Evolutionary conservation across 2,113 vertebrate genomes (phyloP).

Genomic region (Chunga burmeisteri): DNA sequence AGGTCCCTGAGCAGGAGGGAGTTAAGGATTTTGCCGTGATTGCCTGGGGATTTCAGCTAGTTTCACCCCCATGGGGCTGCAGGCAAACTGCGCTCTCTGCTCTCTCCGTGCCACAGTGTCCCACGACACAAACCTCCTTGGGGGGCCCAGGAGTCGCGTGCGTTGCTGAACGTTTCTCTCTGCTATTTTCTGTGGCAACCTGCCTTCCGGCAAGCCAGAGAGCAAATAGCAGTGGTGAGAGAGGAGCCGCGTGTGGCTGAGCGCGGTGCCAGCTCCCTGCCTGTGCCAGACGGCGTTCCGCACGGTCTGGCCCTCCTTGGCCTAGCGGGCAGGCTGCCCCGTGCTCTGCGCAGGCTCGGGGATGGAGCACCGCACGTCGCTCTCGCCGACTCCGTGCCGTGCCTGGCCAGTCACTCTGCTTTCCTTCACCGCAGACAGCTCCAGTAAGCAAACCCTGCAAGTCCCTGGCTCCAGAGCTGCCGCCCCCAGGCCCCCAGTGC

Average conservation of each 20-base stretch:
- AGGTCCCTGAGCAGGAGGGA: neutral
- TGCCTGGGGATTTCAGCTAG: neutral
- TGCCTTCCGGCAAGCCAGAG: neutral
- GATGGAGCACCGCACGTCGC: neutral
- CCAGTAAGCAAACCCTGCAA: constrained; percentile 80
- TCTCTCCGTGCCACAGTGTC: neutral
- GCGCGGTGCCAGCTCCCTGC: neutral
- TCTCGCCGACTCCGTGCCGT: rapidly evolving
- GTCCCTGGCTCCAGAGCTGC: constrained; percentile 81
- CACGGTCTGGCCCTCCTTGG: neutral
- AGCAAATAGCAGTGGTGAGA: neutral
- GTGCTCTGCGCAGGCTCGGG: neutral
- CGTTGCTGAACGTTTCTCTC: neutral
- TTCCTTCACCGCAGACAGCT: constrained; percentile 73
- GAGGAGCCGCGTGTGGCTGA: neutral
- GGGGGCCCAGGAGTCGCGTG: rapidly evolving
- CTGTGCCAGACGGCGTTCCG: neutral
- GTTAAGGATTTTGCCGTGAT: neutral
- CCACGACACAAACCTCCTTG: neutral
- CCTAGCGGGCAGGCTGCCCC: neutral
- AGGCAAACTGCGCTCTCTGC: too few relatives aligned
- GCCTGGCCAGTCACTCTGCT: neutral
- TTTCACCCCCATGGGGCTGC: neutral
- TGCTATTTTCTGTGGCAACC: neutral
- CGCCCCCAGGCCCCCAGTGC: constrained; percentile 80